These are phyloP conservation scores for Cheilosia soror DNA, from an alignment of 2,888 invertebrate genomes.

Conservation along the genomic window DNA sequence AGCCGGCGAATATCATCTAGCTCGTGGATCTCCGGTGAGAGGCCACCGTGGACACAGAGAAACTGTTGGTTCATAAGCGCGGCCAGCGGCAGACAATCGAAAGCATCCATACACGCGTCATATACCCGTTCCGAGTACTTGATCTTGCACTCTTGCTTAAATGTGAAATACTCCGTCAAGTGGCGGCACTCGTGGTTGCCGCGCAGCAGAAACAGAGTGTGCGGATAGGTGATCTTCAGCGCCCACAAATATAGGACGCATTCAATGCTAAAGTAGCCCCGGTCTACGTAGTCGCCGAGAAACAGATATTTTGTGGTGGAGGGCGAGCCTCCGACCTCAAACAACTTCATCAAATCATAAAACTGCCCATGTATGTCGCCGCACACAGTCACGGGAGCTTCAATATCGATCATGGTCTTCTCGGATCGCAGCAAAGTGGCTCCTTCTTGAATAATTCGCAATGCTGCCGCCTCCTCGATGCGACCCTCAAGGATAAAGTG, in stretches of 20 bases:
- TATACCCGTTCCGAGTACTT: constrained; percentile 99
- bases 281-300: constrained; percentile 99
- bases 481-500: constrained; percentile 99
- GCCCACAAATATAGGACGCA: constrained; percentile 99
- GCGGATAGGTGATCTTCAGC: constrained; percentile 98
- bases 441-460: constrained; percentile 98
- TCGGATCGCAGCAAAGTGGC: constrained; percentile 93
- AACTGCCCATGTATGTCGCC: constrained; percentile 99
- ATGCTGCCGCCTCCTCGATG: constrained; percentile 97
- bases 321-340: constrained; percentile 98
- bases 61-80: constrained; percentile 99
- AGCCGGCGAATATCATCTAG: constrained; percentile 98
- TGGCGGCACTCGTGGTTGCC: constrained; percentile 99
- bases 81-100: constrained; percentile 99
- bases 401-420: constrained; percentile 99
- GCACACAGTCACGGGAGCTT: constrained; percentile 99
- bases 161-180: constrained; percentile 99
- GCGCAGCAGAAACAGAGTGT: constrained; percentile 98
- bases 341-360: constrained; percentile 99
- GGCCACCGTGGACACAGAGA: constrained; percentile 99
- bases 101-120: constrained; percentile 99
- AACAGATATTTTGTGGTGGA: constrained; percentile 99
- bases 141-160: constrained; percentile 99
- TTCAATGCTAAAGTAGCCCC: constrained; percentile 93
- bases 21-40: constrained; percentile 99